phyloP scores from a whole-genome alignment of 2,797 vertebrate species.

The Hozukius guyotensis region DNA sequence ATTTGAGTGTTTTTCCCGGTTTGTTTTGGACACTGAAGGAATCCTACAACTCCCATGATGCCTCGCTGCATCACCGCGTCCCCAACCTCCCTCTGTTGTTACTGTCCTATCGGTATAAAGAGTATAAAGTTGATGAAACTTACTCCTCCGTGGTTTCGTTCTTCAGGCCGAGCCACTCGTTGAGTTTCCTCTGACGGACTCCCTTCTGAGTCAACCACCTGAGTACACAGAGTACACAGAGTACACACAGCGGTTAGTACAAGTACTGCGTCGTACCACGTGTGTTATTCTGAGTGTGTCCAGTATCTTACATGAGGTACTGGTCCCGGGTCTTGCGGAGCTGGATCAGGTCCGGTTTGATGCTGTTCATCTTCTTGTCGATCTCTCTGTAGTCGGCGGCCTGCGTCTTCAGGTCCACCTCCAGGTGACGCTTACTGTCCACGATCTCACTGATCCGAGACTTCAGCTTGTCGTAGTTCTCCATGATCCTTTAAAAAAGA shows the following conservation, averaged over 20 bases:
- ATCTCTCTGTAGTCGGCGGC: slow-evolving; percentile 92
- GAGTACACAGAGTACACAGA: slow-evolving; percentile 1
- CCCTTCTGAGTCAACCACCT: slow-evolving; percentile 96
- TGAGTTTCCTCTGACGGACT: slow-evolving; percentile 91
- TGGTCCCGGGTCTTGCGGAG: slow-evolving; percentile 93
- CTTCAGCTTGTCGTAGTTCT: slow-evolving; percentile 87
- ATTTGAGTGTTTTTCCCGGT: no score
- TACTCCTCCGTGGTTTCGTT: slow-evolving; percentile 91
- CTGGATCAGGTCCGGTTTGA: slow-evolving; percentile 94
- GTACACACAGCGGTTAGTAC: background rate
- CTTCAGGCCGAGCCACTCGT: slow-evolving; percentile 92
- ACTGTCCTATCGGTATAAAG: no score
- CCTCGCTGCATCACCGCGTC: background rate
- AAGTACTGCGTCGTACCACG: background rate
- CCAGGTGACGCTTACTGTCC: slow-evolving; percentile 91
- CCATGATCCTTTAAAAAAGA: slow-evolving; percentile 84
- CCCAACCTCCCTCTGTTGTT: no score
- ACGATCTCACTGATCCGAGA: slow-evolving; percentile 92
- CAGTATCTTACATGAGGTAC: slow-evolving; percentile 86
- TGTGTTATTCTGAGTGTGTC: fast-evolving
- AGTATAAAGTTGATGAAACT: slow-evolving; percentile 52
- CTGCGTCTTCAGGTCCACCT: slow-evolving; percentile 92
- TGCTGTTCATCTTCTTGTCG: slow-evolving; percentile 96
- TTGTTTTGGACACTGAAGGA: background rate
- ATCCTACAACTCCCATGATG: background rate